These are phyloP conservation scores for Mesorhabditis belari DNA, from an alignment of 2,888 invertebrate genomes.

Conservation along the genomic window DNA sequence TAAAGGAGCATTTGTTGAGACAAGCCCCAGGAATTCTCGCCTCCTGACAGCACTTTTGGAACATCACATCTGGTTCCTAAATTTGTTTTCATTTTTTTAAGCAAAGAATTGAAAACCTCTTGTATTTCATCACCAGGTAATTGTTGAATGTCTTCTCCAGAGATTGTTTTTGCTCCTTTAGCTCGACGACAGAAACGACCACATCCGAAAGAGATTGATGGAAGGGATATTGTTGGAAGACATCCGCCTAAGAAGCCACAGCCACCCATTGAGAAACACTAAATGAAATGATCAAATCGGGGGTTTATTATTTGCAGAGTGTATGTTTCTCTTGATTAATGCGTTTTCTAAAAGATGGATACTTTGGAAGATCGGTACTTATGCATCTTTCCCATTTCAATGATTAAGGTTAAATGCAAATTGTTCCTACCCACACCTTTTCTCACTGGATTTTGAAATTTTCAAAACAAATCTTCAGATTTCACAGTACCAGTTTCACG, in stretches of 20 bases:
- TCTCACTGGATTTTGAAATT: no score
- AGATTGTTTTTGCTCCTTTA: background rate
- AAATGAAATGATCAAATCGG: no score
- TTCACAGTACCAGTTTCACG: no score
- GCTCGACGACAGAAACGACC: background rate
- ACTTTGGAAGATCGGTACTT: no score
- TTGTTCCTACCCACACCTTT: no score
- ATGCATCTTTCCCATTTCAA: no score
- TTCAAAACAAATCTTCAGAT: no score
- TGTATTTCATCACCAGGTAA: background rate
- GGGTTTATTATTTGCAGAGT: no score
- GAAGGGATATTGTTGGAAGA: background rate
- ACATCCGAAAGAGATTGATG: background rate
- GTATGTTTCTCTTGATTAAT: no score
- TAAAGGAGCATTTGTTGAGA: background rate
- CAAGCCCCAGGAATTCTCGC: background rate
- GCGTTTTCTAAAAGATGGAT: no score
- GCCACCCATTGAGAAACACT: background rate
- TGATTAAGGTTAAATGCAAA: no score
- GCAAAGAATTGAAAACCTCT: background rate
- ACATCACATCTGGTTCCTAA: background rate
- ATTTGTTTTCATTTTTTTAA: background rate
- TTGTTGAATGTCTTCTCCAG: background rate
- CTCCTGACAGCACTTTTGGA: background rate
- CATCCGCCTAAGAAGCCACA: background rate